Percentiles rank a stretch among this genome's conserved stretches.
These are phyloP conservation scores for Arctia plantaginis DNA, from an alignment of 2,888 invertebrate genomes.

Conservation along the genomic window DNA sequence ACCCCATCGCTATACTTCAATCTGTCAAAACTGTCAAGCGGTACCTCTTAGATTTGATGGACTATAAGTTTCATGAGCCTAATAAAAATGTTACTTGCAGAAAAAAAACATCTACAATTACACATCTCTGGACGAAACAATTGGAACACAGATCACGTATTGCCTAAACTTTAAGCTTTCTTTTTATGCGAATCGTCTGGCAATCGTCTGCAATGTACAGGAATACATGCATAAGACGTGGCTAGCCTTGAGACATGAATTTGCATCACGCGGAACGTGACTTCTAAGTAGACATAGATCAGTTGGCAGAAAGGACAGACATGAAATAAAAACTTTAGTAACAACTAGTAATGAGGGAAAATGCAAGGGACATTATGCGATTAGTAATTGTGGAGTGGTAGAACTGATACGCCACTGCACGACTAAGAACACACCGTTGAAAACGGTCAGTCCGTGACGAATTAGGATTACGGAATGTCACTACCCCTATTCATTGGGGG, in stretches of 20 bases:
- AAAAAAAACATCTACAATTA: background rate
- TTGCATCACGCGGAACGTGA: constrained; percentile 17
- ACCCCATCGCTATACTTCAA: too few relatives aligned
- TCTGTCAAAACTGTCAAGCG: too few relatives aligned
- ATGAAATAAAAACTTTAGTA: background rate
- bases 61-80: background rate
- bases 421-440: too few relatives aligned
- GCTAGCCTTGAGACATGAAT: constrained; percentile 55
- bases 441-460: too few relatives aligned
- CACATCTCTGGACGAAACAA: background rate
- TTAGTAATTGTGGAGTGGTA: too few relatives aligned
- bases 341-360: background rate
- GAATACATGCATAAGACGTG: constrained; percentile 53
- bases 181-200: constrained; percentile 44
- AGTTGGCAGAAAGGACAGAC: background rate
- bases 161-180: constrained; percentile 29
- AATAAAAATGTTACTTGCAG: background rate
- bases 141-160: constrained; percentile 32
- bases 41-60: too few relatives aligned
- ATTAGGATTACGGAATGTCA: too few relatives aligned
- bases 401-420: too few relatives aligned
- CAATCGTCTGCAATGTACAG: constrained; percentile 41
- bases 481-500: too few relatives aligned
- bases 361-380: too few relatives aligned
- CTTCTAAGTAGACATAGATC: constrained; percentile 10